These are phyloP conservation scores for Holcopasites calliopsidis DNA, from an alignment of 1,140 invertebrate genomes.

Conservation along the genomic window DNA sequence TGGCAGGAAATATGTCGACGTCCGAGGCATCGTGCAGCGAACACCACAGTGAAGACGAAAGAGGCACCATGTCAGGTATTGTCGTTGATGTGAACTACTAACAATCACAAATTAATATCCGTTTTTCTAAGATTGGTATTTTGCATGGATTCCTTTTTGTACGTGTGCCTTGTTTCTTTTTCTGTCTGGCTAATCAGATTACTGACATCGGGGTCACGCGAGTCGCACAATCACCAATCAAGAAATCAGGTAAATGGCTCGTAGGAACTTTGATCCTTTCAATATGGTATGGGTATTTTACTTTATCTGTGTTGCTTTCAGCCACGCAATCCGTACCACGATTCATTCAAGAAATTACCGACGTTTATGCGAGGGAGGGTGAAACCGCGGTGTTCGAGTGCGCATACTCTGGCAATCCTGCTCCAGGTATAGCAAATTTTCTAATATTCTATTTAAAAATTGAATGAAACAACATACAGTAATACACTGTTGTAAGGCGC, in stretches of 20 bases:
- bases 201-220: constrained; percentile 68
- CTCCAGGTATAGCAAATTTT: constrained; percentile 86
- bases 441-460: too few relatives aligned
- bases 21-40: constrained; percentile 69
- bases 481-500: too few relatives aligned
- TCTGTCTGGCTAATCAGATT: constrained; percentile 69
- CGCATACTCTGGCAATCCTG: constrained; percentile 89
- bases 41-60: constrained; percentile 69
- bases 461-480: too few relatives aligned
- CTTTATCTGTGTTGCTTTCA: constrained; percentile 76
- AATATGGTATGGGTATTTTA: not conserved
- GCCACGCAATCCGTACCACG: constrained; percentile 89
- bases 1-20: constrained; percentile 78
- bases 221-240: constrained; percentile 51
- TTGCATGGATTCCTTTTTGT: constrained; percentile 71
- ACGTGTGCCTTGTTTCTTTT: constrained; percentile 61
- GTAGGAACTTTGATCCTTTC: not conserved
- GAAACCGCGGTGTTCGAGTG: constrained; percentile 89
- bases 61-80: constrained; percentile 75
- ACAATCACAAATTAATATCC: constrained; percentile 9
- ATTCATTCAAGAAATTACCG: constrained; percentile 89
- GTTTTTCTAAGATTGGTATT: constrained; percentile 36
- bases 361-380: constrained; percentile 86
- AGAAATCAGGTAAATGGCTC: constrained; percentile 54
- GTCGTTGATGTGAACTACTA: constrained; percentile 30